Percentiles rank a stretch among this genome's conserved stretches.
phyloP scores from a whole-genome alignment of 2,113 vertebrate species.

The Cyphomyrus discorhynchus region DNA sequence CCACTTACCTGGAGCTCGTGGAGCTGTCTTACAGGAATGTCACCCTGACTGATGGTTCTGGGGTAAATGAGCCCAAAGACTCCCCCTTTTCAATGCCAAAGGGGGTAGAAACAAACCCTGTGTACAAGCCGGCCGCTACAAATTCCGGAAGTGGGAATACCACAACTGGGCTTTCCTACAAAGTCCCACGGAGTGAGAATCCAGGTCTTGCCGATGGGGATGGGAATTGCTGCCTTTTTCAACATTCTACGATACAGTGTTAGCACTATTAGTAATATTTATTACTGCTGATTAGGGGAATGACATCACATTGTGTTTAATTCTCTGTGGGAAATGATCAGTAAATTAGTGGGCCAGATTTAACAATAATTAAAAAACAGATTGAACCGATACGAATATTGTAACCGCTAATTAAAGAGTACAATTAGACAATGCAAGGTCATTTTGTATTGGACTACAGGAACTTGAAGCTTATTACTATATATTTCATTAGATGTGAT shows the following conservation, averaged over 20 bases:
- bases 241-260: not conserved
- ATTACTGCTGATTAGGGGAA: not conserved
- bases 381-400: not conserved
- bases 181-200: not conserved
- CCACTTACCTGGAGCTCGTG: constrained; percentile 52
- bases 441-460: not conserved
- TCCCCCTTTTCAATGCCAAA: not conserved
- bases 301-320: not conserved
- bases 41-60: constrained; percentile 44
- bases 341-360: not conserved
- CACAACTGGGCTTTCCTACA: not conserved
- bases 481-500: not conserved
- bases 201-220: not conserved
- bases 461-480: not conserved
- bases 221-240: not conserved
- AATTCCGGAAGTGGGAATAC: not conserved
- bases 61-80: constrained; percentile 26
- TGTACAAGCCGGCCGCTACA: not conserved
- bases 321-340: not conserved
- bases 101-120: not conserved
- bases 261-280: not conserved
- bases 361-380: not conserved
- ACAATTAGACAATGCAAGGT: not conserved
- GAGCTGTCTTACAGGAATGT: constrained; percentile 66
- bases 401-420: not conserved